These are phyloP conservation scores for Eremobia ochroleuca DNA, from an alignment of 2,888 invertebrate genomes.

Conservation along the genomic window DNA sequence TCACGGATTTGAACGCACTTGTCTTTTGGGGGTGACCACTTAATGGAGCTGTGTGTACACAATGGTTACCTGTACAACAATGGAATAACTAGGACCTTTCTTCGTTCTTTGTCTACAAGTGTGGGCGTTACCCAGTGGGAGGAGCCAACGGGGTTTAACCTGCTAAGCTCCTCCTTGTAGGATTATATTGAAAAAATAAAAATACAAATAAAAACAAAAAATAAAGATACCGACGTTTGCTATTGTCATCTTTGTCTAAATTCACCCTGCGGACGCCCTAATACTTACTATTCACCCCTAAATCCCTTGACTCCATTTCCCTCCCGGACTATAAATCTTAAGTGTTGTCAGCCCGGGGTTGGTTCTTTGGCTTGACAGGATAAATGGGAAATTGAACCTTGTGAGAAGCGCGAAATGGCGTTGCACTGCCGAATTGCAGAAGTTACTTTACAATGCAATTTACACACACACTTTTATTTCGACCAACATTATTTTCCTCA, in stretches of 20 bases:
- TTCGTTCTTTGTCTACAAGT: slow-evolving; percentile 25
- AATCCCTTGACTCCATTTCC: slow-evolving; percentile 10
- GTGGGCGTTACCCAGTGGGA: slow-evolving; percentile 49
- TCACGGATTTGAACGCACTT: too few relatives aligned
- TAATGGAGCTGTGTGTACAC: too few relatives aligned
- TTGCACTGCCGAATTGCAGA: background rate
- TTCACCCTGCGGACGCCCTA: slow-evolving; percentile 2
- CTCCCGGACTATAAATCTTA: slow-evolving; percentile 47
- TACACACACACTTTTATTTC: background rate
- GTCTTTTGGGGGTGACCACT: too few relatives aligned
- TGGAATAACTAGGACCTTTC: background rate
- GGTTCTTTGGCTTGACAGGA: background rate
- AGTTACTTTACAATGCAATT: background rate
- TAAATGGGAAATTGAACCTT: background rate
- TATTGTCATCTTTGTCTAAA: slow-evolving; percentile 24
- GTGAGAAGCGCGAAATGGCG: background rate
- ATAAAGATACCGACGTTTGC: background rate
- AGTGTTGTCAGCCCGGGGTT: slow-evolving; percentile 5
- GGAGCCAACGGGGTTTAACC: slow-evolving; percentile 52
- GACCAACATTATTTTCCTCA: background rate
- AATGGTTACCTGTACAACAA: background rate
- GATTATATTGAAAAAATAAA: slow-evolving; percentile 9
- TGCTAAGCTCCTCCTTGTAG: slow-evolving; percentile 43
- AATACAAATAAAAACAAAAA: too few relatives aligned
- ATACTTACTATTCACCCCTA: slow-evolving; percentile 9